These are phyloP conservation scores for Ctenodactylus gundi DNA, from an alignment of 2,113 vertebrate genomes.

Conservation along the genomic window DNA sequence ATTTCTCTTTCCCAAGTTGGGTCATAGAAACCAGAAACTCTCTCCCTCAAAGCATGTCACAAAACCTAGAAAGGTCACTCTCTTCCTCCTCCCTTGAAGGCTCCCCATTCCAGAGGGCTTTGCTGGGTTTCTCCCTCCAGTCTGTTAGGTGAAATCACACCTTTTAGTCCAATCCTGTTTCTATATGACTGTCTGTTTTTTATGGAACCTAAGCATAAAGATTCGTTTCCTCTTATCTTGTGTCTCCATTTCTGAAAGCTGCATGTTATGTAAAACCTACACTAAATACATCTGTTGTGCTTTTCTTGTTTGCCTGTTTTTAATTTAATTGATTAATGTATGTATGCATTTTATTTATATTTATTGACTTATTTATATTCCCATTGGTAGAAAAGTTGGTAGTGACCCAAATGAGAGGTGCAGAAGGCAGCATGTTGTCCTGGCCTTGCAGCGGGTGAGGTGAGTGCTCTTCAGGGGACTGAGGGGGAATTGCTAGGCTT, in stretches of 20 bases:
- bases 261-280: not conserved
- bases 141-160: not conserved
- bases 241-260: not conserved
- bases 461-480: accelerated
- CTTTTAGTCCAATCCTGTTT: not conserved
- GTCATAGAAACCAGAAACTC: not conserved
- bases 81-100: not conserved
- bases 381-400: not conserved
- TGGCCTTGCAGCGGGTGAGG: not conserved
- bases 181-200: too few relatives aligned
- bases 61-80: not conserved
- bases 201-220: not conserved
- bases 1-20: not conserved
- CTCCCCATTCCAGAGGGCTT: too few relatives aligned
- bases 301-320: not conserved
- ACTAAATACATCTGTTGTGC: not conserved
- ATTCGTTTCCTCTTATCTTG: not conserved
- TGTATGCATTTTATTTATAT: too few relatives aligned
- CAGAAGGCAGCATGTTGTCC: not conserved
- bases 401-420: too few relatives aligned
- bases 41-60: not conserved
- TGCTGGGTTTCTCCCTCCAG: not conserved
- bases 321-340: too few relatives aligned
- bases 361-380: too few relatives aligned
- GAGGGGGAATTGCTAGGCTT: not conserved